Percentiles rank a stretch among this genome's conserved stretches.
phyloP scores from a whole-genome alignment of 2,113 vertebrate genomes.

The Lycocorax pyrrhopterus region DNA sequence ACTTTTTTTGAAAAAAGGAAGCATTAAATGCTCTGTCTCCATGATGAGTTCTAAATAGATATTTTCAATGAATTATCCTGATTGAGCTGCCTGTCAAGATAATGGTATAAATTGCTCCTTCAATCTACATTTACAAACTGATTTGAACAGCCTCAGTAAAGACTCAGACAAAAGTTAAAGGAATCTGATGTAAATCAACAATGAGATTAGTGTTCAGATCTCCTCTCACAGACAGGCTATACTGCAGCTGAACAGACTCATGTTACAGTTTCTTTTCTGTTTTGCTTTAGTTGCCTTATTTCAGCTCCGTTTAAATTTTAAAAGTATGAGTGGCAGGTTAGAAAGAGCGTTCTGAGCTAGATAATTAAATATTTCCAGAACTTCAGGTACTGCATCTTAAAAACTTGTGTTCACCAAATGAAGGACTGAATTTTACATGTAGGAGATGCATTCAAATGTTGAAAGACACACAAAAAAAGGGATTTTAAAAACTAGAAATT shows the following conservation, averaged over 20 bases:
- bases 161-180: slow-evolving; percentile 22
- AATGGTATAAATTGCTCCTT: slow-evolving; percentile 51
- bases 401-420: neutral
- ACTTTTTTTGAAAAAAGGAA: slow-evolving; percentile 32
- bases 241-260: slow-evolving; percentile 29
- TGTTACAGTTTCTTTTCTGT: slow-evolving; percentile 46
- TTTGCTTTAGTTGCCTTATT: slow-evolving; percentile 20
- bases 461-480: neutral
- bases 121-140: slow-evolving; percentile 52
- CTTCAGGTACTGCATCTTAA: neutral
- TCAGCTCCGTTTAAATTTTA: neutral
- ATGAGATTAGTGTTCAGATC: slow-evolving; percentile 47
- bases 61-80: slow-evolving; percentile 51
- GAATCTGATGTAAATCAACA: slow-evolving; percentile 56
- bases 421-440: neutral
- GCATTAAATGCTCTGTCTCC: neutral
- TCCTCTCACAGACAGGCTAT: neutral
- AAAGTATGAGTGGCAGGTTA: neutral
- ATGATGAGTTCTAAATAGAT: slow-evolving; percentile 34
- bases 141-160: slow-evolving; percentile 41
- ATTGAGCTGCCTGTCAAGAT: slow-evolving; percentile 55
- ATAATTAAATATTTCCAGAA: slow-evolving; percentile 18
- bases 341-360: neutral
- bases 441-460: neutral
- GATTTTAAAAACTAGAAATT: neutral